Percentiles rank a stretch among this genome's conserved stretches.
These are phyloP conservation scores for Drosophila micromelanica DNA, from an alignment of 1,140 invertebrate species.

Conservation along the genomic window DNA sequence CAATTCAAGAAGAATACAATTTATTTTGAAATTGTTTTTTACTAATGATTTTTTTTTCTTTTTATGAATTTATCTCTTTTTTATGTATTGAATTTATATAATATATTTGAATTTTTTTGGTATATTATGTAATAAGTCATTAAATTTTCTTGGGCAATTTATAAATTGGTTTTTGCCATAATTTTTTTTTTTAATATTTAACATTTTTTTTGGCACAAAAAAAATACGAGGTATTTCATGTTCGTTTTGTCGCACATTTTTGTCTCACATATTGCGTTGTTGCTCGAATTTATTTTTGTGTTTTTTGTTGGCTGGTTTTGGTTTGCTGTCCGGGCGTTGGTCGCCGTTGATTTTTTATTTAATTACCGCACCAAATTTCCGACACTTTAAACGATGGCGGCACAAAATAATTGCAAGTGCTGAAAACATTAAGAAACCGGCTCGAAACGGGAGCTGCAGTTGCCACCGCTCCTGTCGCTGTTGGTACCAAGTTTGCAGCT, in stretches of 20 bases:
- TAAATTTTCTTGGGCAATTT: not conserved
- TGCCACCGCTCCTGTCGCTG: constrained; percentile 3
- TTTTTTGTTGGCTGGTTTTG: constrained; percentile 15
- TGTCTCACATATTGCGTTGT: constrained; percentile 18
- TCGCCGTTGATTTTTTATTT: constrained; percentile 73
- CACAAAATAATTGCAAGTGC: constrained; percentile 81
- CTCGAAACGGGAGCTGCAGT: constrained; percentile 36
- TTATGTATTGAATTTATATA: too few relatives aligned
- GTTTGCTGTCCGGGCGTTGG: constrained; percentile 63
- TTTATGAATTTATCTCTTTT: too few relatives aligned
- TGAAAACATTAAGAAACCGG: constrained; percentile 81
- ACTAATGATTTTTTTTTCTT: too few relatives aligned
- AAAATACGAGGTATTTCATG: constrained; percentile 10
- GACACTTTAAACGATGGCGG: constrained; percentile 79
- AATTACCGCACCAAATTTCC: constrained; percentile 81
- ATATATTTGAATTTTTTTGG: too few relatives aligned
- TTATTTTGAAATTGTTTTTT: too few relatives aligned
- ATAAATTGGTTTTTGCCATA: too few relatives aligned
- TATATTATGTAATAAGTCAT: too few relatives aligned
- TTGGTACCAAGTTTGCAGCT: constrained; percentile 44
- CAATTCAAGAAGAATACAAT: not conserved
- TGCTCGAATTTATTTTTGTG: constrained; percentile 1
- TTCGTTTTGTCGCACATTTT: constrained; percentile 20
- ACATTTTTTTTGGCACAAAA: not conserved
- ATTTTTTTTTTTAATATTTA: not conserved